These are phyloP conservation scores for Drosophila mauritiana DNA, from an alignment of 1,140 invertebrate species.

Conservation along the genomic window DNA sequence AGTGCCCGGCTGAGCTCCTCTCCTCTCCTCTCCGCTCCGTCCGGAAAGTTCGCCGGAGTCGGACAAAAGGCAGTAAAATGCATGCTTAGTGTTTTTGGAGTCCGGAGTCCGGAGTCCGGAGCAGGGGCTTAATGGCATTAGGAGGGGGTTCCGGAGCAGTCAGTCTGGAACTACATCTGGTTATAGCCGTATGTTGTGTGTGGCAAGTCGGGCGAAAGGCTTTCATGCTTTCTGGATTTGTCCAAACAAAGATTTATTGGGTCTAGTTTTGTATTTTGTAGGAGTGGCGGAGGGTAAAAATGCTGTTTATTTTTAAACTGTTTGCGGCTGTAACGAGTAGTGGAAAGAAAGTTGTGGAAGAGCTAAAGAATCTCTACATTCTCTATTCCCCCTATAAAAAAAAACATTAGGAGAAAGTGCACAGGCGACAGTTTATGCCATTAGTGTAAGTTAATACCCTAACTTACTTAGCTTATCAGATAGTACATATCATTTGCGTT, in stretches of 20 bases:
- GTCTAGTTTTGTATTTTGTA: constrained; percentile 21
- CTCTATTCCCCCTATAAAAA: too few species aligned
- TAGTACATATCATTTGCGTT: too few species aligned
- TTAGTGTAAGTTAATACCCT: too few species aligned
- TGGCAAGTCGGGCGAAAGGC: constrained; percentile 60
- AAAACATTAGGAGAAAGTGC: too few species aligned
- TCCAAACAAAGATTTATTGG: constrained; percentile 82
- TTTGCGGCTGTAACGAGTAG: constrained; percentile 19
- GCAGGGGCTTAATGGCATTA: constrained; percentile 69
- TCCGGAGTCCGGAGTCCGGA: neutral
- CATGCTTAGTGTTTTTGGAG: constrained; percentile 67
- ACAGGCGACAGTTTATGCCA: too few species aligned
- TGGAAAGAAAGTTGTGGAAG: neutral
- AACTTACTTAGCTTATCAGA: too few species aligned
- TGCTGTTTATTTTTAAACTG: constrained; percentile 19
- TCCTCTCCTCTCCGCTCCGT: neutral
- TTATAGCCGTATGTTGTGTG: constrained; percentile 52
- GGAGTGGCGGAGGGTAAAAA: neutral
- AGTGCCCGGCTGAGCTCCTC: constrained; percentile 45
- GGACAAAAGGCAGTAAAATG: constrained; percentile 81
- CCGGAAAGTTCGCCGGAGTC: constrained; percentile 9
- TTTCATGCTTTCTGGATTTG: constrained; percentile 77
- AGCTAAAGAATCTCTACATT: too few species aligned
- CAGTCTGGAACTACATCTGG: constrained; percentile 53
- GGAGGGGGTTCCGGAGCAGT: constrained; percentile 31